A percentile compares a stretch with the other conserved stretches of the same genome.
These are phyloP conservation scores for Cryptocheilus praepositus DNA, from an alignment of 2,888 invertebrate species.

Conservation along the genomic window DNA sequence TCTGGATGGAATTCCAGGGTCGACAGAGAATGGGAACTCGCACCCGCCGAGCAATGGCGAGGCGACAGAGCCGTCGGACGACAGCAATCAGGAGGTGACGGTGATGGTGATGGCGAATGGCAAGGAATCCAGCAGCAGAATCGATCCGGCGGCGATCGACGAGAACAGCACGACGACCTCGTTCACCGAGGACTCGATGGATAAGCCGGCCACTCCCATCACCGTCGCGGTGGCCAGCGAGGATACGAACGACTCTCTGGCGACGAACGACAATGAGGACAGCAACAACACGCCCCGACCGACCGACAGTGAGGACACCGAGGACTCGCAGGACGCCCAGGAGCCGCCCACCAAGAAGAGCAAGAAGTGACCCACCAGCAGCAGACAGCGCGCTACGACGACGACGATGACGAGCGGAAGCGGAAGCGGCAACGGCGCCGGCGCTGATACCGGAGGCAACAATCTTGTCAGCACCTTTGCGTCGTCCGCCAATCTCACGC, in stretches of 20 bases:
- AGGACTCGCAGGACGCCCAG: slow-evolving; percentile 74
- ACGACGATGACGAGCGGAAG: neutral
- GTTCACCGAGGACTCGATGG: slow-evolving; percentile 85
- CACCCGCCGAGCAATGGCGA: slow-evolving; percentile 72
- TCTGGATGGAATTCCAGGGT: slow-evolving; percentile 82
- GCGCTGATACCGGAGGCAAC: slow-evolving; percentile 32
- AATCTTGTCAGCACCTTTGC: slow-evolving; percentile 64
- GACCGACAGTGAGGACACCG: slow-evolving; percentile 71
- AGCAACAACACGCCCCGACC: slow-evolving; percentile 68
- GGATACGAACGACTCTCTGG: slow-evolving; percentile 77
- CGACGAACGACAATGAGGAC: slow-evolving; percentile 76
- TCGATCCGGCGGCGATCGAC: slow-evolving; percentile 78
- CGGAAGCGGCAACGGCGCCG: neutral
- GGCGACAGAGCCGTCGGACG: slow-evolving; percentile 80
- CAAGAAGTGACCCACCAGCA: slow-evolving; percentile 76
- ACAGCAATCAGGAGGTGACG: slow-evolving; percentile 83
- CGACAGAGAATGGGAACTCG: slow-evolving; percentile 76
- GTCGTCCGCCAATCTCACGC: slow-evolving; percentile 66
- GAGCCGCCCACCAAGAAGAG: slow-evolving; percentile 77
- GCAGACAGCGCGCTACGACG: slow-evolving; percentile 37
- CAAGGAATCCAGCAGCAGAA: slow-evolving; percentile 76
- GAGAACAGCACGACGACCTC: slow-evolving; percentile 86
- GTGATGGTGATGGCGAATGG: slow-evolving; percentile 69
- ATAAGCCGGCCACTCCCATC: slow-evolving; percentile 80
- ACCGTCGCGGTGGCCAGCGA: slow-evolving; percentile 75